Conservation (phyloP, 2,797 vertebrate species). For the Linurgus olivaceus region DNA sequence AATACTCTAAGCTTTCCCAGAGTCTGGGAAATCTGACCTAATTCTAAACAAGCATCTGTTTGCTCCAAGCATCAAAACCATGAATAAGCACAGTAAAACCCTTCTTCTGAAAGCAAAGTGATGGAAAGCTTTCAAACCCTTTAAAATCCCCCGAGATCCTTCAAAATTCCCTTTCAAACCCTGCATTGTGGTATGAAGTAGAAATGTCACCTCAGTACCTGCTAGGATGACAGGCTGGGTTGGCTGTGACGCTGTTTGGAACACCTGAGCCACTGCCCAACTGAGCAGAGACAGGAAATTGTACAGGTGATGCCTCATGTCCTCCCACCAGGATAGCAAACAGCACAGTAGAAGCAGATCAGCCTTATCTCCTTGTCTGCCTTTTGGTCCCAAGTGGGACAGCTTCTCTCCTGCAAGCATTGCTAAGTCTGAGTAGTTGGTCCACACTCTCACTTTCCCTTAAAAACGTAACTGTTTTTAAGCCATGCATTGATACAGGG, state of each 20-base stretch:
- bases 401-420: neutral
- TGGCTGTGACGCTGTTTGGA: neutral
- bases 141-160: neutral
- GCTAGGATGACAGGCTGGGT: neutral
- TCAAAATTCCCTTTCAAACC: neutral
- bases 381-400: neutral
- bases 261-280: neutral
- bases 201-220: neutral
- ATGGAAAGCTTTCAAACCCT: neutral
- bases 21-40: neutral
- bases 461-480: neutral
- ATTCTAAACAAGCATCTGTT: neutral
- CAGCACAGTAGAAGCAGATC: neutral
- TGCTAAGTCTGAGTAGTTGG: neutral
- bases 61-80: neutral
- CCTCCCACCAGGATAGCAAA: neutral
- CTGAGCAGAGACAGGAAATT: neutral
- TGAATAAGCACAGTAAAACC: neutral
- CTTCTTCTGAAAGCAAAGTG: neutral
- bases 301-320: neutral
- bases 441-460: neutral
- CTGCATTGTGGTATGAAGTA: rapidly evolving
- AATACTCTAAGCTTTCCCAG: no score
- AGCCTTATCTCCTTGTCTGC: neutral
- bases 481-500: neutral